These are phyloP conservation scores for Chrysaora quinquecirrha DNA, from an alignment of 30 jellyfish, hydroid and myxozoan species.

Conservation along the genomic window DNA sequence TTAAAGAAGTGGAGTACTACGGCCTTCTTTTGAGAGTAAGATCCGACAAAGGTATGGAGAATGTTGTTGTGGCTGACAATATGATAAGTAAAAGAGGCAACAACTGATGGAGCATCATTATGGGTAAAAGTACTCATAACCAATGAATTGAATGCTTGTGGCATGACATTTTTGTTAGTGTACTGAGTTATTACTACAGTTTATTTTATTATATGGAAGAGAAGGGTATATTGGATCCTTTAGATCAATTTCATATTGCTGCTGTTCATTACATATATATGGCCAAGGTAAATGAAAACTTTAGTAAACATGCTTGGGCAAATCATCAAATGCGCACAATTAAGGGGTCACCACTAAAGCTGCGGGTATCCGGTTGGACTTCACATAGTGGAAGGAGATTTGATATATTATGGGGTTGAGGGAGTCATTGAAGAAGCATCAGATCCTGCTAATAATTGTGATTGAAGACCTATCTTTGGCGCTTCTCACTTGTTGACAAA, in stretches of 20 bases:
- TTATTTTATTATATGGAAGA: constrained; percentile 67
- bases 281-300: constrained; percentile 21
- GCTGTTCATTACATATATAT: constrained; percentile 21
- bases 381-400: constrained; percentile 20
- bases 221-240: constrained; percentile 50
- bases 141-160: constrained; percentile 64
- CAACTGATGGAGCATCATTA: constrained; percentile 60
- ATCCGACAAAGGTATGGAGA: constrained; percentile 68
- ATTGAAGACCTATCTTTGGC: constrained; percentile 50
- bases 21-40: constrained; percentile 61
- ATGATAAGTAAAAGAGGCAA: constrained; percentile 44
- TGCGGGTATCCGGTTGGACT: constrained; percentile 64
- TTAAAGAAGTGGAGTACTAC: constrained; percentile 46
- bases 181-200: constrained; percentile 26
- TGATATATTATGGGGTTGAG: constrained; percentile 37
- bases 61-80: constrained; percentile 55
- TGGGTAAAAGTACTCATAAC: constrained; percentile 69
- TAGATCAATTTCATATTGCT: constrained; percentile 21
- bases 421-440: constrained; percentile 25
- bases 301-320: constrained; percentile 40
- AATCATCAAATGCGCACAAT: constrained; percentile 47
- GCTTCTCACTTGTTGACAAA: constrained; percentile 37
- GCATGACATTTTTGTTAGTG: constrained; percentile 62
- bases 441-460: neutral
- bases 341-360: constrained; percentile 41